Evolutionary conservation across 2,113 vertebrate genomes (phyloP).

Genomic region (Stomatorhinus ivindoensis): DNA sequence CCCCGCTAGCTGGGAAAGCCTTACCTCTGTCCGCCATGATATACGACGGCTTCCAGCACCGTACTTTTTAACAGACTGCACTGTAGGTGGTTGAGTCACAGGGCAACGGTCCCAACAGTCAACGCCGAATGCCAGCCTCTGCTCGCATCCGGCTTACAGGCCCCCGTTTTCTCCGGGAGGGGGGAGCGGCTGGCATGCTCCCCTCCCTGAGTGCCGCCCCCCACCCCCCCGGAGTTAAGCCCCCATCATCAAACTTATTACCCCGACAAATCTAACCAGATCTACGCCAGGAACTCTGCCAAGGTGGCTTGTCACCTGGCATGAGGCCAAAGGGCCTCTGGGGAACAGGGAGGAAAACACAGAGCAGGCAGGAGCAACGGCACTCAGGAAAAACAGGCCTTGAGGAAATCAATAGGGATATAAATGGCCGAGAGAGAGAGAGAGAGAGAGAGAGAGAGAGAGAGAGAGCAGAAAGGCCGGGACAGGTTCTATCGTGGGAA

Average conservation of each 20-base stretch:
- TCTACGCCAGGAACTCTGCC: conserved; percentile 22
- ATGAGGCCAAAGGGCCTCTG: conserved; percentile 16
- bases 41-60: conserved; percentile 81
- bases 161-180: background rate
- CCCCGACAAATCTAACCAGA: conserved; percentile 18
- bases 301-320: conserved; percentile 30
- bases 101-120: conserved; percentile 50
- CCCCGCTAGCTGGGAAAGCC: conserved; percentile 71
- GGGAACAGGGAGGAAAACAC: background rate
- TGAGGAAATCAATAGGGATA: background rate
- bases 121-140: conserved; percentile 57
- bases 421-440: background rate
- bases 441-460: background rate
- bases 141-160: conserved; percentile 28
- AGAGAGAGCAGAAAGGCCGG: background rate
- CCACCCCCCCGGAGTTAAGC: conserved; percentile 15
- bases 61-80: conserved; percentile 93
- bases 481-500: background rate
- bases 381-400: background rate
- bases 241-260: conserved; percentile 23
- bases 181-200: background rate
- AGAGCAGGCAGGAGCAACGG: background rate
- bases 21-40: conserved; percentile 85
- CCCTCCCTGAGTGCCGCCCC: background rate
- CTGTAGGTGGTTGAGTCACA: conserved; percentile 66